Evolutionary conservation across 2,888 invertebrate genomes (phyloP), one percentile per base, ranked within the genome.

Genomic region (Taenaris catops): DNA sequence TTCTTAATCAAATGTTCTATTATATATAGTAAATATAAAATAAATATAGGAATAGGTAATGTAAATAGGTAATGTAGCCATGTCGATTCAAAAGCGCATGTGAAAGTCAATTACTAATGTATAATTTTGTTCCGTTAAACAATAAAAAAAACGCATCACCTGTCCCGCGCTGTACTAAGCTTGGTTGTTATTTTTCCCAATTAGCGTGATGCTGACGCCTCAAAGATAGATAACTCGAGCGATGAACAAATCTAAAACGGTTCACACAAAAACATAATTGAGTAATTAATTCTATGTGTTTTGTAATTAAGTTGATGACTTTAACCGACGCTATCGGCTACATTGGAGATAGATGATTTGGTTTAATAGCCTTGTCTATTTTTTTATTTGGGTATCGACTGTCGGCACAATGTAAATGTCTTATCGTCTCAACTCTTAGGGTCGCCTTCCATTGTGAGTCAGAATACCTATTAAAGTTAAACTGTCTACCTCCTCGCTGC

Each of bases 231-330:
- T 38, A 38, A 6, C 23, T 5, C 14, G 5, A n/a, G 4, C 11
- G 26, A 25, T 26, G 31, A 31, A 26, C 29, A n/a, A 20, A 28
- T 29, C 37, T 28, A 18, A 34, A 31, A 31, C 25, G 17, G 34
- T 14, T 25, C 38, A 38, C 37, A 56, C 60, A 71, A 72, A 71
- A 74, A 74, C 58, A 38, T 68, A 65, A 74, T 73, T 66, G 59
- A 64, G 64, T 71, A 61, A 64, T 55, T 58, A 53, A 45, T 45
- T 47, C 49, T 60, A 48, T 61, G 46, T 59, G 57, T 64, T 63
- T 60, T 63, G 49, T 64, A 60, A 69, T 70, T 69, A 65, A 53
- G 47, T 46, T 38, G 53, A 51, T 61, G 51, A 44, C 46, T 49
- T 46, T 48, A 47, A 35, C 55, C 47, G 57, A 56, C 51, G 50